phyloP scores from a whole-genome alignment of 2,888 invertebrate species.

The Athalia circularis region DNA sequence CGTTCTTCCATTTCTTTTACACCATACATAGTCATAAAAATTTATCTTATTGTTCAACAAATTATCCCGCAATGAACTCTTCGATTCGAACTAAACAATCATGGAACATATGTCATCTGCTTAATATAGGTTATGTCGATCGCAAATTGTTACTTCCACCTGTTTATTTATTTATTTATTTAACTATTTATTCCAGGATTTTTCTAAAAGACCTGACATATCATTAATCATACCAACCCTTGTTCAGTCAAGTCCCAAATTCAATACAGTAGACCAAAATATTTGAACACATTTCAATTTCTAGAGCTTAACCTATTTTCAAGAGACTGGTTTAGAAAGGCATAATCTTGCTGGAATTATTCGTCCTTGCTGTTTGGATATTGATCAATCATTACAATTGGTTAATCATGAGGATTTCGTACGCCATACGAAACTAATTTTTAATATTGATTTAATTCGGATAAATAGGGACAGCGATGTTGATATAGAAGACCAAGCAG shows the following conservation, averaged over 20 bases:
- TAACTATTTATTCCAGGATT: not conserved
- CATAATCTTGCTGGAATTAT: not conserved
- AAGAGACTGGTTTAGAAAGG: not conserved
- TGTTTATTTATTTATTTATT: not conserved
- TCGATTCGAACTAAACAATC: not conserved
- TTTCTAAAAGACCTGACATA: too few relatives aligned
- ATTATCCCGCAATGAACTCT: not conserved
- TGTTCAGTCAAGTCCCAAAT: too few relatives aligned
- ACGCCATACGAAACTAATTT: not conserved
- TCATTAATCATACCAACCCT: too few relatives aligned
- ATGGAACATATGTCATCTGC: slow-evolving; percentile 29
- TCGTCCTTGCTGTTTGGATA: not conserved
- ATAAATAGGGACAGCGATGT: slow-evolving; percentile 79
- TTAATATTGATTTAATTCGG: not conserved
- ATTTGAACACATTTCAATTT: too few relatives aligned
- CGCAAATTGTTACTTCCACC: slow-evolving; percentile 1
- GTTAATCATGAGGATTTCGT: not conserved
- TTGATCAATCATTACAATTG: not conserved
- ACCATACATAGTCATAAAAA: not conserved
- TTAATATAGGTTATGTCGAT: slow-evolving; percentile 31
- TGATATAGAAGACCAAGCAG: slow-evolving; percentile 74
- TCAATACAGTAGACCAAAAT: too few relatives aligned
- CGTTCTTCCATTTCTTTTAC: slow-evolving; percentile 4
- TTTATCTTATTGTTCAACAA: not conserved
- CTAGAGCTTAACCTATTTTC: not conserved